Evolutionary conservation across 2,888 invertebrate genomes (phyloP).

Genomic region (Diploptera punctata): DNA sequence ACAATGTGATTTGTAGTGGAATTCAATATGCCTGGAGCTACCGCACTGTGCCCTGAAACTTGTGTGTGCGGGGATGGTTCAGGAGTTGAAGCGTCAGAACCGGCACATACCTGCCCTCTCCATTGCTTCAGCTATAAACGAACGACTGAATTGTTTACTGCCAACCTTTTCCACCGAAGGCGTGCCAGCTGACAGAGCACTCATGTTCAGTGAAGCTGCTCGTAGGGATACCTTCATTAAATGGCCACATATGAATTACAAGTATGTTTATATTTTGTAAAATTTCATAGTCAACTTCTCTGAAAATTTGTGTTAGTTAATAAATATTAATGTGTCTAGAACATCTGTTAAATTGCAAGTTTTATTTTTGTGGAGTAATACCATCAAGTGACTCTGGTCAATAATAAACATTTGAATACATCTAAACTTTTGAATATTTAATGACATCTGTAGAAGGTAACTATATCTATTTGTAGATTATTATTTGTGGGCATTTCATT

Average conservation of each 20-base stretch:
- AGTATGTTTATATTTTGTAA: slow-evolving; percentile 68
- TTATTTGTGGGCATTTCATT: no score
- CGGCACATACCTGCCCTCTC: slow-evolving; percentile 85
- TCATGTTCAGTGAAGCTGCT: slow-evolving; percentile 93
- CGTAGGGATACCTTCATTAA: slow-evolving; percentile 89
- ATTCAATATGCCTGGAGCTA: slow-evolving; percentile 83
- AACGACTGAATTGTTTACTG: slow-evolving; percentile 81
- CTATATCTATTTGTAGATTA: no score
- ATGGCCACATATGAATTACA: slow-evolving; percentile 98
- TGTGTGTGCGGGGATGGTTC: slow-evolving; percentile 80
- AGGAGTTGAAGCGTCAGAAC: slow-evolving; percentile 82
- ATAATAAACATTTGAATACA: no score
- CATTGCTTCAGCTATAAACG: slow-evolving; percentile 88
- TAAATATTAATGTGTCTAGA: no score
- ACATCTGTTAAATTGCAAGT: no score
- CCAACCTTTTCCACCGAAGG: slow-evolving; percentile 58
- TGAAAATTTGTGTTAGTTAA: no score
- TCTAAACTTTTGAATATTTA: no score
- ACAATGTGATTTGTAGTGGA: slow-evolving; percentile 74
- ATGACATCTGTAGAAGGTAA: no score
- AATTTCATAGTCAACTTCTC: no score
- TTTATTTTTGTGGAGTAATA: no score
- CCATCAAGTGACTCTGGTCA: no score
- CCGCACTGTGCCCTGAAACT: slow-evolving; percentile 80
- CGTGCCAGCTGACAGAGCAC: slow-evolving; percentile 60